These are phyloP conservation scores for Equus quagga DNA, from an alignment of 2,113 vertebrate genomes.

Conservation along the genomic window DNA sequence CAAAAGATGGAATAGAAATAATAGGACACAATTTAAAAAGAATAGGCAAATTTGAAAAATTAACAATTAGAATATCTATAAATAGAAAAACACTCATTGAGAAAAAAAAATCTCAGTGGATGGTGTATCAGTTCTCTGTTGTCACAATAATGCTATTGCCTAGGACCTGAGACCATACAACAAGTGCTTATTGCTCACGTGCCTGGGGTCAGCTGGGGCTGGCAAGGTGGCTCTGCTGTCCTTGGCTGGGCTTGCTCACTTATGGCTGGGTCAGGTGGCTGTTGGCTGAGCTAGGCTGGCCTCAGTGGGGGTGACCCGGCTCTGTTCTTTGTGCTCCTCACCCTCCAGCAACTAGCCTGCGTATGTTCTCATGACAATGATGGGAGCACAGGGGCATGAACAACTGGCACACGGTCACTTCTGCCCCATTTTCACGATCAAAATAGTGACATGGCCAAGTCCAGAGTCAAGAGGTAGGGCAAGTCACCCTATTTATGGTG, in stretches of 20 bases:
- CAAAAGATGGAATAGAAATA: background rate
- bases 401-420: background rate
- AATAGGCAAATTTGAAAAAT: background rate
- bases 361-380: background rate
- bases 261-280: background rate
- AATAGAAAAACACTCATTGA: background rate
- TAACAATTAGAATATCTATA: background rate
- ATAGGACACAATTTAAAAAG: background rate
- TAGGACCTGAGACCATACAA: background rate
- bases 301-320: background rate
- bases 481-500: background rate
- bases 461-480: background rate
- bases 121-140: background rate
- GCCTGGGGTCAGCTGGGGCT: background rate
- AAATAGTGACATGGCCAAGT: background rate
- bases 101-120: background rate
- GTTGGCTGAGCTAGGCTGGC: background rate
- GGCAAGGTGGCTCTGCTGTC: background rate
- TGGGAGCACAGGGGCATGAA: background rate
- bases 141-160: background rate
- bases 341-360: background rate
- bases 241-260: background rate
- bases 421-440: conserved; percentile 14
- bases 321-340: background rate
- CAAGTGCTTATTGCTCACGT: background rate